phyloP scores from a whole-genome alignment of 2,888 invertebrate species.

The Heliconius charithonia region DNA sequence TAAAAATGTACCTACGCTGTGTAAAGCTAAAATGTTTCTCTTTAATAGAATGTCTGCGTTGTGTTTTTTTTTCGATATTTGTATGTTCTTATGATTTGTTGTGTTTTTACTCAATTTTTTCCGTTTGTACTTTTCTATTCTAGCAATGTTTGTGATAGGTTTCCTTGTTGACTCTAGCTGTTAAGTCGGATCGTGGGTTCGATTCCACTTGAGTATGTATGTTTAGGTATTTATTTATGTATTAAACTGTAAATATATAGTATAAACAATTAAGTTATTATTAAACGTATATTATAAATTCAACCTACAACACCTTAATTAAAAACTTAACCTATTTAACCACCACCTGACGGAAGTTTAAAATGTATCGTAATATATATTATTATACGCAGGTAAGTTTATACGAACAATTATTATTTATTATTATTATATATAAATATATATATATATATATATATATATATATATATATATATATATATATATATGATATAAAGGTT shows the following conservation, averaged over 20 bases:
- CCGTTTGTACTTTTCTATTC: too few relatives aligned
- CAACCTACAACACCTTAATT: neutral
- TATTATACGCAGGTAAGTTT: neutral
- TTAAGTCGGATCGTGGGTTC: neutral
- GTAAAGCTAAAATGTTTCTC: neutral
- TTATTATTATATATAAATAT: too few relatives aligned
- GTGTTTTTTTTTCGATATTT: neutral
- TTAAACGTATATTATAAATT: too few relatives aligned
- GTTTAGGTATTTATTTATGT: too few relatives aligned
- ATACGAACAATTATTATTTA: neutral
- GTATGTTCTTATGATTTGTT: neutral
- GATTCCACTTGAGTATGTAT: too few relatives aligned
- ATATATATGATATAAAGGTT: constrained; percentile 41
- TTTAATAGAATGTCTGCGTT: neutral
- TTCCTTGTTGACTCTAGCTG: neutral
- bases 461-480: too few relatives aligned
- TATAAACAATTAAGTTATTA: too few relatives aligned
- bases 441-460: too few relatives aligned
- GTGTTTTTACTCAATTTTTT: neutral
- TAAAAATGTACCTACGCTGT: neutral
- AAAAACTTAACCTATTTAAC: neutral
- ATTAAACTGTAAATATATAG: too few relatives aligned
- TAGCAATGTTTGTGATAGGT: neutral
- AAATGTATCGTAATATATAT: constrained; percentile 6
- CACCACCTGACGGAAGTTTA: neutral